Percentiles rank a stretch among this genome's conserved stretches.
phyloP scores from a whole-genome alignment of 2,113 vertebrate genomes.

The Cisticola juncidis region DNA sequence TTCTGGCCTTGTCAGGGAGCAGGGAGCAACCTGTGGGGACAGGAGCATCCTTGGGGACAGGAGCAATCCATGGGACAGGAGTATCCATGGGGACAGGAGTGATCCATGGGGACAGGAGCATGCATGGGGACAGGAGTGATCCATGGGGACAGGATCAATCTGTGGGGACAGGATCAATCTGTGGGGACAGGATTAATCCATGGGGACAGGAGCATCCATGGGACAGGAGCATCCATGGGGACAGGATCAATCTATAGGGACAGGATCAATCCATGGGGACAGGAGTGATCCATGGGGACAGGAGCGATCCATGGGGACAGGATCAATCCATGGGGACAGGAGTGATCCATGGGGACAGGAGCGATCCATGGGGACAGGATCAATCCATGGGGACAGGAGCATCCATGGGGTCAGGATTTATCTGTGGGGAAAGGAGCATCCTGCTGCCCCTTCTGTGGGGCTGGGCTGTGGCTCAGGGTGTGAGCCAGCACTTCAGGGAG shows the following conservation, averaged over 20 bases:
- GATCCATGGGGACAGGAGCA: too few relatives aligned
- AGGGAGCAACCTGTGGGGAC: not conserved
- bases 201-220: not conserved
- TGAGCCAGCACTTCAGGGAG: not conserved
- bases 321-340: too few relatives aligned
- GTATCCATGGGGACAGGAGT: fast-evolving
- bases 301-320: fast-evolving
- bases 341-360: too few relatives aligned
- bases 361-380: fast-evolving
- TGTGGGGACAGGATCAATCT: fast-evolving
- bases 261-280: not conserved
- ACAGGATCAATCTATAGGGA: fast-evolving
- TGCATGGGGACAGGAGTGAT: not conserved
- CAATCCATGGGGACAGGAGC: fast-evolving
- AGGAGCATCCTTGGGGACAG: not conserved
- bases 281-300: fast-evolving
- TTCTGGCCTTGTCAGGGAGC: not conserved
- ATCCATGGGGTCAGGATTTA: fast-evolving
- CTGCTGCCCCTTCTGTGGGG: fast-evolving
- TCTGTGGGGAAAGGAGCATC: fast-evolving
- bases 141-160: fast-evolving
- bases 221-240: fast-evolving
- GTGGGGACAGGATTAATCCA: fast-evolving
- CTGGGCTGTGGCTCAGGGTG: not conserved
- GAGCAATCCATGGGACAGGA: not conserved